These are phyloP conservation scores for Epirrita christyi DNA, from an alignment of 2,888 invertebrate genomes.

Conservation along the genomic window DNA sequence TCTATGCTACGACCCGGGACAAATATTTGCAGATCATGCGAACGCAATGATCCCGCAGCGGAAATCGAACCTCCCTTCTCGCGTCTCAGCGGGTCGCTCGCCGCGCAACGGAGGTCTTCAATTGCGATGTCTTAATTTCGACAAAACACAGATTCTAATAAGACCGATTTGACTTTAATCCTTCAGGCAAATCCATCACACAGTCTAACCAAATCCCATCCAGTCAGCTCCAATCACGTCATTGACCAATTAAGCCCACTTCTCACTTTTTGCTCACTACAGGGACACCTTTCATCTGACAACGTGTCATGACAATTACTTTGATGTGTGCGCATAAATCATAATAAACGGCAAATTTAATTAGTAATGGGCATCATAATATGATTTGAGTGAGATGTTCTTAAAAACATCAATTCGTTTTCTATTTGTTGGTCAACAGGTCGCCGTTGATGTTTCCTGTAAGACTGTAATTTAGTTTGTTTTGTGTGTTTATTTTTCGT, in stretches of 20 bases:
- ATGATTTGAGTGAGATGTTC: slow-evolving; percentile 11
- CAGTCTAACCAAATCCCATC: not conserved
- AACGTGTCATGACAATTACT: slow-evolving; percentile 2
- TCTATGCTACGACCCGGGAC: too few relatives aligned
- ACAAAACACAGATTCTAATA: too few relatives aligned
- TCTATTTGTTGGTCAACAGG: slow-evolving; percentile 6
- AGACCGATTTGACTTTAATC: too few relatives aligned
- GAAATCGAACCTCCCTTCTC: too few relatives aligned
- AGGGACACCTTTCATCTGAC: slow-evolving; percentile 18
- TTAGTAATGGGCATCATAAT: slow-evolving; percentile 9
- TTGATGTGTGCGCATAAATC: slow-evolving; percentile 23
- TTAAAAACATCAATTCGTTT: slow-evolving; percentile 8
- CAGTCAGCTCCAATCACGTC: slow-evolving; percentile 11
- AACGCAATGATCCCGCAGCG: too few relatives aligned
- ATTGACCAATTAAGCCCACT: slow-evolving; percentile 30
- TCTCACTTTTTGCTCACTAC: slow-evolving; percentile 17
- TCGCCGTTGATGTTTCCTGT: not conserved
- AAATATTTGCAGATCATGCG: too few relatives aligned
- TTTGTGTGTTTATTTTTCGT: not conserved
- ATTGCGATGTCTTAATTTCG: too few relatives aligned
- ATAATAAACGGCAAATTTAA: slow-evolving; percentile 12
- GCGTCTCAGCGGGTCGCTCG: too few relatives aligned
- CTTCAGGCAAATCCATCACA: too few relatives aligned
- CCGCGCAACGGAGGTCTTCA: too few relatives aligned
- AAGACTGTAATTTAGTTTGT: not conserved